phyloP scores from a whole-genome alignment of 2,797 vertebrate genomes.

The Astyanax mexicanus region DNA sequence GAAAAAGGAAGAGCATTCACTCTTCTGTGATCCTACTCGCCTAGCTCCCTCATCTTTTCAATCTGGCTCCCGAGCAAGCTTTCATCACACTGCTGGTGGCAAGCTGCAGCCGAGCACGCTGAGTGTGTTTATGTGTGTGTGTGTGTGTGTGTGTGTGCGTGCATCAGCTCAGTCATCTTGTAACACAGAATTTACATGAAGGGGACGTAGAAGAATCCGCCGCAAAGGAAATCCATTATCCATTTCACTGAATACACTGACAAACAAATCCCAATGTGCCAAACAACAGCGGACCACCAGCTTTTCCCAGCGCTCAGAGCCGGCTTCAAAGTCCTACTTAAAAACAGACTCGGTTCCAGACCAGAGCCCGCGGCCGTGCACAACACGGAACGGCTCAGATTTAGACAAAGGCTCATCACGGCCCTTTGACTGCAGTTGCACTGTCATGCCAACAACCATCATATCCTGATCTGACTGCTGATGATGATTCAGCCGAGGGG shows the following conservation, averaged over 20 bases:
- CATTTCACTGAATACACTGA: background rate
- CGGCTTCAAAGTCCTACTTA: too few species aligned
- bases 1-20: background rate
- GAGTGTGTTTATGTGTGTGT: background rate
- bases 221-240: background rate
- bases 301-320: background rate
- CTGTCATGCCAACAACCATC: background rate
- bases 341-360: background rate
- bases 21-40: background rate
- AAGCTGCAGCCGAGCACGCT: background rate
- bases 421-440: slow-evolving; percentile 7
- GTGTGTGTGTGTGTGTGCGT: slow-evolving; percentile 29
- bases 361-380: background rate
- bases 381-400: background rate
- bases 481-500: background rate
- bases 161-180: background rate
- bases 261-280: background rate
- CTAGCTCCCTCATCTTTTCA: background rate
- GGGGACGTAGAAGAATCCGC: background rate
- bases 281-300: background rate
- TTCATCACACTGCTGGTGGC: slow-evolving; percentile 27
- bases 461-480: background rate
- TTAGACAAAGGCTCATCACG: background rate
- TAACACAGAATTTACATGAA: slow-evolving; percentile 7
- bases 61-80: background rate